phyloP scores from a whole-genome alignment of 1,140 invertebrate genomes.

The Frieseomelitta varia region DNA sequence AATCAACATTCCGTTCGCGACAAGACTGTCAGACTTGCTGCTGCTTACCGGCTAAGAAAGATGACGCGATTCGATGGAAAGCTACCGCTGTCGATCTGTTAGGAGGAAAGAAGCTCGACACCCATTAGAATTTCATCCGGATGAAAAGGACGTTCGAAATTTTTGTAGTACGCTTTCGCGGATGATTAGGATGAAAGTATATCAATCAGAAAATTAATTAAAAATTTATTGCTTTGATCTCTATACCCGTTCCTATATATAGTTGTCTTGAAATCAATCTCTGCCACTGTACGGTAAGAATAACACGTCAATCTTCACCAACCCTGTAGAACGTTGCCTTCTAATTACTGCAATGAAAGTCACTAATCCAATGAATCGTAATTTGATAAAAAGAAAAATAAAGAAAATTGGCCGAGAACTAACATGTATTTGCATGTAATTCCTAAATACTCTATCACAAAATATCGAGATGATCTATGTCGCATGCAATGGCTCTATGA shows the following conservation, averaged over 20 bases:
- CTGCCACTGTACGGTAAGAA: not conserved
- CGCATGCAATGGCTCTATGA: conserved; percentile 16
- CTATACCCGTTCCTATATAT: not conserved
- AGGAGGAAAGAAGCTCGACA: conserved; percentile 26
- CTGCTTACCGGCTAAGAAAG: not conserved
- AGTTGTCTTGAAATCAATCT: not conserved
- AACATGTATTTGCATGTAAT: not conserved
- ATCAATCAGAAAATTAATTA: too few relatives aligned
- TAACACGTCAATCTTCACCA: not conserved
- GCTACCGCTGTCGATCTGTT: conserved; percentile 16
- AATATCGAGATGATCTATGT: not conserved
- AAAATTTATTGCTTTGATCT: not conserved
- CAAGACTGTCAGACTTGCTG: not conserved
- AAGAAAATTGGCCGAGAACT: not conserved
- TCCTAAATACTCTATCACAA: not conserved
- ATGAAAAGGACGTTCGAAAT: conserved; percentile 10
- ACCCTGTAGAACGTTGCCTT: not conserved
- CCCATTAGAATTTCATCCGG: conserved; percentile 36
- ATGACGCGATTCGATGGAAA: conserved; percentile 31
- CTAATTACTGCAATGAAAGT: not conserved
- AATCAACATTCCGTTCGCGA: conserved; percentile 30
- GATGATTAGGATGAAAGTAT: too few relatives aligned
- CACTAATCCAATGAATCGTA: not conserved
- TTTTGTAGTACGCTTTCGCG: conserved; percentile 2
- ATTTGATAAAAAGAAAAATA: not conserved